Percentiles rank a stretch among this genome's conserved stretches.
Evolutionary conservation across 2,113 vertebrate genomes (phyloP).

Genomic region (Hemicordylus capensis): DNA sequence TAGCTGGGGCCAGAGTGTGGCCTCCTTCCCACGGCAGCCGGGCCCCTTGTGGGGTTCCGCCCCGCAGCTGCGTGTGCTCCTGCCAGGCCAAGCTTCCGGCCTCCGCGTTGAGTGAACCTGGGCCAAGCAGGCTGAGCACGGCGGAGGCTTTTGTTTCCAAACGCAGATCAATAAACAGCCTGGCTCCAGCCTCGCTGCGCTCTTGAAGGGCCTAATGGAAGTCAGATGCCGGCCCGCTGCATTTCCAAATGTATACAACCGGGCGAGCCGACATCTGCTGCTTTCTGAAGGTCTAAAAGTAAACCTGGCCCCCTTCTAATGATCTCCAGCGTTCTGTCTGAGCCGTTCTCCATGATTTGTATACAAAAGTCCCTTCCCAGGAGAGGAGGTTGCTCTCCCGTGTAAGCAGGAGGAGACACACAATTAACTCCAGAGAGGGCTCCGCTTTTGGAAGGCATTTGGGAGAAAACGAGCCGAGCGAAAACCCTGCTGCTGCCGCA

Average conservation of each 20-base stretch:
- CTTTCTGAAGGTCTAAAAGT: constrained; percentile 56
- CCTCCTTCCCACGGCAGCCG: neutral
- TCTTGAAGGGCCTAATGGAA: constrained; percentile 61
- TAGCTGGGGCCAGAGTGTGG: too few species aligned
- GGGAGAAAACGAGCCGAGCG: constrained; percentile 55
- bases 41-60: rapidly evolving
- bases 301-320: constrained; percentile 69
- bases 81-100: neutral
- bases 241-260: constrained; percentile 58
- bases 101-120: neutral
- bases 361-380: constrained; percentile 70
- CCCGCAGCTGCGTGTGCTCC: neutral
- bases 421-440: constrained; percentile 63
- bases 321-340: constrained; percentile 67
- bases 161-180: constrained; percentile 24
- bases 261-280: constrained; percentile 64
- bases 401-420: constrained; percentile 65
- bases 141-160: constrained; percentile 33
- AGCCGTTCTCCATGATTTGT: constrained; percentile 72
- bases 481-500: too few species aligned
- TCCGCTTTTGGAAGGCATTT: constrained; percentile 71
- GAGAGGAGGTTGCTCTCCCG: constrained; percentile 66
- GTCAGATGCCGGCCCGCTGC: constrained; percentile 47
- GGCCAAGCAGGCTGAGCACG: neutral
- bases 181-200: constrained; percentile 25